phyloP scores from a whole-genome alignment of 2,888 invertebrate species.

The Apodemia mormo region DNA sequence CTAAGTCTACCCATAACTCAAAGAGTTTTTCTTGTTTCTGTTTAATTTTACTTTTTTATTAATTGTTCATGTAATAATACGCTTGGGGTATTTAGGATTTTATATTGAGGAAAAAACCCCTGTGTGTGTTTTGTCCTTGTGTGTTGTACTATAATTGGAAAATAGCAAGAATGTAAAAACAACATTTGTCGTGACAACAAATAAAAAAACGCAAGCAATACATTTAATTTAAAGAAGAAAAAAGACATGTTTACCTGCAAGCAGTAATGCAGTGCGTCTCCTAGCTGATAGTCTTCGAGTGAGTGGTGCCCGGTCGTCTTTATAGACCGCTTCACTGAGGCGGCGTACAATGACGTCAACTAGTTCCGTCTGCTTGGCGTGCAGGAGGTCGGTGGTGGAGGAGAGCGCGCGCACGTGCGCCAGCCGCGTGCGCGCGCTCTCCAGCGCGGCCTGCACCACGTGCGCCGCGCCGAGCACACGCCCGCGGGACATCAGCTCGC shows the following conservation, averaged over 20 bases:
- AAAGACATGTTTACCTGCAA: conserved; percentile 51
- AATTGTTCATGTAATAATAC: too few species aligned
- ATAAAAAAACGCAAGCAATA: too few species aligned
- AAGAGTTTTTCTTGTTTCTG: too few species aligned
- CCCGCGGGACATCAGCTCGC: conserved; percentile 72
- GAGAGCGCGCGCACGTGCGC: conserved; percentile 92
- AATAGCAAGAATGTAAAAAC: too few species aligned
- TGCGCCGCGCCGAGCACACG: conserved; percentile 94
- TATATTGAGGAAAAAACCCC: too few species aligned
- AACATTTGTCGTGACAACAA: too few species aligned
- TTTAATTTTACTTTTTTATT: too few species aligned
- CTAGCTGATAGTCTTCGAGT: conserved; percentile 58
- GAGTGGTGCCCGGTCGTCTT: conserved; percentile 57
- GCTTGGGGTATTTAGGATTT: too few species aligned
- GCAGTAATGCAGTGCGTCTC: conserved; percentile 58
- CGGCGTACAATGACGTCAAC: conserved; percentile 62
- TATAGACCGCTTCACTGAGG: conserved; percentile 65
- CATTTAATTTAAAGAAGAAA: too few species aligned
- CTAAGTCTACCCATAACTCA: too few species aligned
- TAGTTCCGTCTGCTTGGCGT: conserved; percentile 62
- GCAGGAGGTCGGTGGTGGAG: conserved; percentile 88
- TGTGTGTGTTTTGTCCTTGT: too few species aligned
- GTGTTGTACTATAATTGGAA: too few species aligned
- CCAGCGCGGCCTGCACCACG: conserved; percentile 81
- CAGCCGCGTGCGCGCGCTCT: conserved; percentile 88